Percentiles rank a stretch among this genome's conserved stretches.
Evolutionary conservation across 2,113 vertebrate genomes (phyloP).

Genomic region (Strix uralensis): DNA sequence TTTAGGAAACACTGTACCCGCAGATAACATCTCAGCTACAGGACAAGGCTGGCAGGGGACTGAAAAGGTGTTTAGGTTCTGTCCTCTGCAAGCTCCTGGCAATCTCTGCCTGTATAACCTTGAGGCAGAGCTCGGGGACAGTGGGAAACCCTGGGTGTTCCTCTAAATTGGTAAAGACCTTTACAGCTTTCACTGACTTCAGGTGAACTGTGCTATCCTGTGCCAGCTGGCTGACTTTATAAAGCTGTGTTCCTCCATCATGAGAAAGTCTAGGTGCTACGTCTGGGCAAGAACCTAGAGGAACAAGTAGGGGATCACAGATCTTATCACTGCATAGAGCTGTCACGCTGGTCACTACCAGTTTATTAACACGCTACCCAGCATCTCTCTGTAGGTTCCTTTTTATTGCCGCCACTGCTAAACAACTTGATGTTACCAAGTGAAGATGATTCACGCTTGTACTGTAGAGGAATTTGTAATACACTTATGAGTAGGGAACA

Average conservation of each 20-base stretch:
- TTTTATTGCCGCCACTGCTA: conserved; percentile 45
- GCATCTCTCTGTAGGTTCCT: neutral
- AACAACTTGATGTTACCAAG: conserved; percentile 4
- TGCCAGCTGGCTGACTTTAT: neutral
- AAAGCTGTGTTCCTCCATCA: neutral
- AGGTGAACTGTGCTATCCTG: neutral
- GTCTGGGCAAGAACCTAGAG: neutral
- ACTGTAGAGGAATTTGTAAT: conserved; percentile 21
- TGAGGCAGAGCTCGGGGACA: neutral
- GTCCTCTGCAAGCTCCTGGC: too few relatives aligned
- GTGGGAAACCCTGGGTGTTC: too few relatives aligned
- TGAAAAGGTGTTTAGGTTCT: neutral
- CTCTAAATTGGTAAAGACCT: neutral
- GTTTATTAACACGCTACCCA: neutral
- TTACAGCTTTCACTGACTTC: neutral
- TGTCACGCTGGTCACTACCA: neutral
- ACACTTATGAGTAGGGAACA: conserved; percentile 28
- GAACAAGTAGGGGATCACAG: neutral
- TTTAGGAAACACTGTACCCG: neutral
- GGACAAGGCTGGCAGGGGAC: neutral
- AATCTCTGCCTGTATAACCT: neutral
- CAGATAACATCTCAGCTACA: neutral
- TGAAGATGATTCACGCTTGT: conserved; percentile 10
- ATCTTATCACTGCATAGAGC: neutral
- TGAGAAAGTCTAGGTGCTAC: neutral